phyloP scores from a whole-genome alignment of 2,797 vertebrate genomes.

The Kryptopterus vitreolus region DNA sequence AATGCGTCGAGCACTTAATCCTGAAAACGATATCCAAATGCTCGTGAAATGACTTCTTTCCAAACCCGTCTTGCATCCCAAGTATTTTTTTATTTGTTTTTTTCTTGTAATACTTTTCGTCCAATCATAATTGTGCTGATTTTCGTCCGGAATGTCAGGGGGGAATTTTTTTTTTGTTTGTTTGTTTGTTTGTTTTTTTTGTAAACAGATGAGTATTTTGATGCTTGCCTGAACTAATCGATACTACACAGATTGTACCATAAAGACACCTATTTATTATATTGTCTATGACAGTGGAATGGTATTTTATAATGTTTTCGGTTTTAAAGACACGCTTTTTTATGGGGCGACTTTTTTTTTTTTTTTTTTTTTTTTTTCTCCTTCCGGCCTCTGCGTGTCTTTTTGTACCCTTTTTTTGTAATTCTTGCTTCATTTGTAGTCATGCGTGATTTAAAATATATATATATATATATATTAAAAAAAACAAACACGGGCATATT shows the following conservation, averaged over 20 bases:
- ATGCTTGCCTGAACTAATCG: constrained; percentile 69
- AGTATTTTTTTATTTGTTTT: constrained; percentile 22
- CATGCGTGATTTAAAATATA: constrained; percentile 77
- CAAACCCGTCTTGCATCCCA: constrained; percentile 18
- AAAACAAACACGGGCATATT: constrained; percentile 77
- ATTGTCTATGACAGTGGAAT: constrained; percentile 76
- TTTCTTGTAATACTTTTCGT: not conserved
- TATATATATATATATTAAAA: constrained; percentile 1
- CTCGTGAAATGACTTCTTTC: constrained; percentile 40
- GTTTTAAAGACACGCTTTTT: constrained; percentile 87
- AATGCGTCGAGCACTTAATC: constrained; percentile 50
- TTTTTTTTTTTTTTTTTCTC: too few species aligned
- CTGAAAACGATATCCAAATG: not conserved
- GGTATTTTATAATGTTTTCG: constrained; percentile 77
- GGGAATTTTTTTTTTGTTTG: too few species aligned
- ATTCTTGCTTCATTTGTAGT: constrained; percentile 90
- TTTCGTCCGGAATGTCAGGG: too few species aligned
- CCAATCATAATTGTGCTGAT: constrained; percentile 34
- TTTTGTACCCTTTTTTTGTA: constrained; percentile 92
- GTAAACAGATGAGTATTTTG: constrained; percentile 67
- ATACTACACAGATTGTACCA: constrained; percentile 63
- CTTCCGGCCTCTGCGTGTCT: constrained; percentile 79
- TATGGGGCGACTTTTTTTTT: constrained; percentile 68
- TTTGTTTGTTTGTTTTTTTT: constrained; percentile 53
- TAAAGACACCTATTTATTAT: constrained; percentile 68